phyloP scores from a whole-genome alignment of 1,140 invertebrate species.

The Drosophila melanica region DNA sequence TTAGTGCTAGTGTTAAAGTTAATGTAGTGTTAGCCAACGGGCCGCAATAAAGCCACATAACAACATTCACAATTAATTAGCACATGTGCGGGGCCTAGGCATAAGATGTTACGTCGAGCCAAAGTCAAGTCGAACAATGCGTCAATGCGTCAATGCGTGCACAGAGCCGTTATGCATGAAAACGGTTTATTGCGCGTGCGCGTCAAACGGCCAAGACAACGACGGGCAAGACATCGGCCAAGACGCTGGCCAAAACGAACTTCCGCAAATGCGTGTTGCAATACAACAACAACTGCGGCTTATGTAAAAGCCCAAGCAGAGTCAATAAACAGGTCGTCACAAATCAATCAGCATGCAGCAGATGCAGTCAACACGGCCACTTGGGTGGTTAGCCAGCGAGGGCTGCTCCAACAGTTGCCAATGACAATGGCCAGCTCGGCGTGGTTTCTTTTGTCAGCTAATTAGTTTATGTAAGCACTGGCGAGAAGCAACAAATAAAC shows the following conservation, averaged over 20 bases:
- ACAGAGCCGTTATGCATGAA: slow-evolving; percentile 74
- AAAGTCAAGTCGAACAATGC: slow-evolving; percentile 10
- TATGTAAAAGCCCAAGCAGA: slow-evolving; percentile 62
- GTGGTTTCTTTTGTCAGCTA: neutral
- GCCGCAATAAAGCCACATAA: slow-evolving; percentile 58
- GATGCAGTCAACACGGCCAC: slow-evolving; percentile 35
- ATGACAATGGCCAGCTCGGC: neutral
- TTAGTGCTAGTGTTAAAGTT: neutral
- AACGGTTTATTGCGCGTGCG: slow-evolving; percentile 79
- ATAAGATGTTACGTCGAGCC: slow-evolving; percentile 61
- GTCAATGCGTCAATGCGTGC: slow-evolving; percentile 49
- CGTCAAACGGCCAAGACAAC: slow-evolving; percentile 28
- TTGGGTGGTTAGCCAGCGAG: slow-evolving; percentile 42
- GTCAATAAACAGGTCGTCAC: slow-evolving; percentile 63
- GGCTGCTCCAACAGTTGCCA: neutral
- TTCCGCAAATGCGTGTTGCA: slow-evolving; percentile 77
- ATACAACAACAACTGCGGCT: slow-evolving; percentile 30
- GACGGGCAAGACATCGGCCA: slow-evolving; percentile 8
- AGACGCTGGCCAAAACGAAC: slow-evolving; percentile 47
- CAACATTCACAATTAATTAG: slow-evolving; percentile 66
- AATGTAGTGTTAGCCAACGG: slow-evolving; percentile 51
- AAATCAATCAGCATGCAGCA: slow-evolving; percentile 74
- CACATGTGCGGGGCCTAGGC: slow-evolving; percentile 49
- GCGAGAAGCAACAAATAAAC: neutral
- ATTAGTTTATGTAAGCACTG: slow-evolving; percentile 33